These are phyloP conservation scores for Macrobrachium nipponense DNA, from an alignment of 1,140 invertebrate genomes.

Conservation along the genomic window DNA sequence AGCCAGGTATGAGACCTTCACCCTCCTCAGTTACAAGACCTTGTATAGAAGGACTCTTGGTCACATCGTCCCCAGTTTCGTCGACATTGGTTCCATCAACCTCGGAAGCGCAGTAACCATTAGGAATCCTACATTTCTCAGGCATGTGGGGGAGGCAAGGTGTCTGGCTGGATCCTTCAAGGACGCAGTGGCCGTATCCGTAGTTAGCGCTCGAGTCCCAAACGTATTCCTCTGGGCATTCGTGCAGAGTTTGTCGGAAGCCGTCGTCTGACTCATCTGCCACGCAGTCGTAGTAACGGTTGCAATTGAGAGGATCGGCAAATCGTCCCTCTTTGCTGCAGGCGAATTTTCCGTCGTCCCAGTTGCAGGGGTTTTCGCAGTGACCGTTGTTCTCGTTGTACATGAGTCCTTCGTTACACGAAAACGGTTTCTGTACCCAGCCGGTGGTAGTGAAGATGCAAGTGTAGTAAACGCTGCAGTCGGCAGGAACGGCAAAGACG, in stretches of 20 bases:
- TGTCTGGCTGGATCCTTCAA: neutral
- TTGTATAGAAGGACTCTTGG: no score
- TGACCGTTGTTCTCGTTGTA: neutral
- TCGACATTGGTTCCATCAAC: no score
- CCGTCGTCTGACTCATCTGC: neutral
- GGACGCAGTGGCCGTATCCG: constrained; percentile 28
- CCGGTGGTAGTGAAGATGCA: constrained; percentile 15
- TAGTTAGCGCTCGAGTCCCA: constrained; percentile 30
- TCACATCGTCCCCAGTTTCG: no score
- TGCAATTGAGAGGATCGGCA: constrained; percentile 2
- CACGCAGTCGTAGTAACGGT: constrained; percentile 15
- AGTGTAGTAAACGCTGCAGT: constrained; percentile 7
- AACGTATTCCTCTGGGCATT: neutral
- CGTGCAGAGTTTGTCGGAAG: constrained; percentile 6
- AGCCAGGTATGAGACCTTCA: no score
- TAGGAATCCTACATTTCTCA: constrained; percentile 30
- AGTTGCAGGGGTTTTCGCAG: constrained; percentile 15
- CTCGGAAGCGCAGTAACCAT: neutral
- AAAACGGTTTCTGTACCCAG: constrained; percentile 6
- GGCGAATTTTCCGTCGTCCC: neutral
- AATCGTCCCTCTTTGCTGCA: constrained; percentile 5
- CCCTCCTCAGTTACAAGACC: no score
- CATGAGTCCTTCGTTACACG: neutral
- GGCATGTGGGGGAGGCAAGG: neutral
- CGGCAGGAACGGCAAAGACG: neutral